These are phyloP conservation scores for Nycteola revayana DNA, from an alignment of 2,888 invertebrate genomes.

Conservation along the genomic window DNA sequence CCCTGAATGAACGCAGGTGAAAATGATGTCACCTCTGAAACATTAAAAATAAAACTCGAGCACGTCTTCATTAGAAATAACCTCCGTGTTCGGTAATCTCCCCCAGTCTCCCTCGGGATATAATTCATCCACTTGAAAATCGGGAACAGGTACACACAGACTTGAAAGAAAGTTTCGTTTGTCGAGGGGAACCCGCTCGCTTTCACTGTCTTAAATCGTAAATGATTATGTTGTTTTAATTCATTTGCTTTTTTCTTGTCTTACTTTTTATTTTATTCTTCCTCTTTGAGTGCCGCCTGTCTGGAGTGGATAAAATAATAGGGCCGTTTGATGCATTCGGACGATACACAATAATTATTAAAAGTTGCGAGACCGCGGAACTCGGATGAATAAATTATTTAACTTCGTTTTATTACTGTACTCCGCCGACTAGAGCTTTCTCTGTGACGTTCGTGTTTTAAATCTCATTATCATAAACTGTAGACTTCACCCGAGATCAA, in stretches of 20 bases:
- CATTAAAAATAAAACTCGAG: constrained; percentile 69
- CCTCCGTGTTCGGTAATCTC: constrained; percentile 56
- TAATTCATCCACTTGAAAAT: constrained; percentile 80
- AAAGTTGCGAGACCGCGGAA: constrained; percentile 34
- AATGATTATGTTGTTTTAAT: constrained; percentile 81
- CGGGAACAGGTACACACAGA: constrained; percentile 76
- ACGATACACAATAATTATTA: constrained; percentile 36
- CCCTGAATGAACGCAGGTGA: constrained; percentile 52
- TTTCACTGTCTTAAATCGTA: constrained; percentile 72
- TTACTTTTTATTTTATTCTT: constrained; percentile 67
- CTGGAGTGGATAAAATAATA: constrained; percentile 64
- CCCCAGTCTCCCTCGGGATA: constrained; percentile 73
- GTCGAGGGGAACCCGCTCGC: constrained; percentile 69
- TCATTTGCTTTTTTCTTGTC: constrained; percentile 74
- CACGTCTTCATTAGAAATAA: constrained; percentile 74
- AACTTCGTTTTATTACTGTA: constrained; percentile 43
- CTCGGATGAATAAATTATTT: constrained; percentile 51
- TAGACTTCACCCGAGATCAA: constrained; percentile 17
- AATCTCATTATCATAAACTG: constrained; percentile 28
- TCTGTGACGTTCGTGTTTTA: constrained; percentile 23
- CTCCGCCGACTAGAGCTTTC: constrained; percentile 30
- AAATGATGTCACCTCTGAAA: constrained; percentile 58
- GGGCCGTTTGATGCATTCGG: constrained; percentile 46
- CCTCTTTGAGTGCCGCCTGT: constrained; percentile 73
- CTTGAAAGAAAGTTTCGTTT: constrained; percentile 79